Conservation (phyloP, 2,113 vertebrate genomes). For the Amphilophus citrinellus region DNA sequence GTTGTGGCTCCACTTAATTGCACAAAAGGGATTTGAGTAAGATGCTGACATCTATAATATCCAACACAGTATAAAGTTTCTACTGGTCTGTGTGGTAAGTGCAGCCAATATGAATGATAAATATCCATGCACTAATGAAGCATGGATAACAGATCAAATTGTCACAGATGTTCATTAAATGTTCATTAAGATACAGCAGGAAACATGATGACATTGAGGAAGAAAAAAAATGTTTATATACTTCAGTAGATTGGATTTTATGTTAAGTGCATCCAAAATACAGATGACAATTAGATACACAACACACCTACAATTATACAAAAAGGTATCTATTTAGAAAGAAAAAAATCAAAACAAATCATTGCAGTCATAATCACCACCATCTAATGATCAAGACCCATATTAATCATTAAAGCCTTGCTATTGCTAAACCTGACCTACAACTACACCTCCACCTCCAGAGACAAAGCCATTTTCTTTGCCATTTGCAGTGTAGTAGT, state of each 20-base stretch:
- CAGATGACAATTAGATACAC: neutral
- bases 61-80: neutral
- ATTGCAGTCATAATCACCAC: neutral
- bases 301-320: conserved; percentile 4
- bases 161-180: conserved; percentile 16
- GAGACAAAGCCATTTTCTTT: conserved; percentile 51
- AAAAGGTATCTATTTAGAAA: neutral
- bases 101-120: conserved; percentile 41
- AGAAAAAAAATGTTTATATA: conserved; percentile 9
- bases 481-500: conserved; percentile 39
- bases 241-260: neutral
- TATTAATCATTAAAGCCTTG: neutral
- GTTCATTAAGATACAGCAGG: conserved; percentile 57
- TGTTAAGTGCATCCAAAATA: neutral
- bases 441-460: neutral
- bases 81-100: neutral
- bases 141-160: conserved; percentile 56
- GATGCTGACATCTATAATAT: neutral
- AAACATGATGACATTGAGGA: conserved; percentile 1
- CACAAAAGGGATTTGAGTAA: neutral
- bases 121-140: conserved; percentile 47
- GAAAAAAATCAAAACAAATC: neutral
- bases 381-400: neutral
- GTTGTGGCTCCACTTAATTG: neutral
- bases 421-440: conserved; percentile 26